These are phyloP conservation scores for Pseudomugil gertrudae DNA, from an alignment of 2,797 vertebrate genomes.

Conservation along the genomic window DNA sequence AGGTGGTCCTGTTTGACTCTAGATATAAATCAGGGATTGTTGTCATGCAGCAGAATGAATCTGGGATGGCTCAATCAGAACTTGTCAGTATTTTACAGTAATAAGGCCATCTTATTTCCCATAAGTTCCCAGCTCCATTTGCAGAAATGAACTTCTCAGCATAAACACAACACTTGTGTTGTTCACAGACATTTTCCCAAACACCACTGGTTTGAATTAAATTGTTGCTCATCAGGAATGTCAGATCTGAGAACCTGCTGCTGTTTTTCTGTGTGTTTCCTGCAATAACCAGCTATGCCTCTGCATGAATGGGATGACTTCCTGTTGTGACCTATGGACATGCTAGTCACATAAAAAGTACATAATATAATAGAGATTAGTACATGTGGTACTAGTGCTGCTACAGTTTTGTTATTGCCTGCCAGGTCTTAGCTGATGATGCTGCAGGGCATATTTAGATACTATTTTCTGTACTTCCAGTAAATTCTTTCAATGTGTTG, in stretches of 20 bases:
- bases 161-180: background rate
- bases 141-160: background rate
- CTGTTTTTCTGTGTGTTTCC: slow-evolving; percentile 1
- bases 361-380: background rate
- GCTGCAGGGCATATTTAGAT: background rate
- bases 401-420: background rate
- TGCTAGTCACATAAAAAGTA: background rate
- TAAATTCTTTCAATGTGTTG: background rate
- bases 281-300: background rate
- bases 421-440: background rate
- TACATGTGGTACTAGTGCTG: background rate
- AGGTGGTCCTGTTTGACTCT: slow-evolving; percentile 3
- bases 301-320: background rate
- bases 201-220: slow-evolving; percentile 1
- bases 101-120: slow-evolving; percentile 1
- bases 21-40: background rate
- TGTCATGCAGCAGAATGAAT: slow-evolving; percentile 2
- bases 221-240: background rate
- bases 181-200: background rate
- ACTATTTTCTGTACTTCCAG: no score
- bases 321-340: background rate
- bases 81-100: slow-evolving; percentile 5
- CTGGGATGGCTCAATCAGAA: slow-evolving; percentile 3
- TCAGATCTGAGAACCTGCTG: slow-evolving; percentile 11
- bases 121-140: slow-evolving; percentile 9